Evolutionary conservation across 1,140 invertebrate genomes (phyloP).

Genomic region (Grapholita molesta): DNA sequence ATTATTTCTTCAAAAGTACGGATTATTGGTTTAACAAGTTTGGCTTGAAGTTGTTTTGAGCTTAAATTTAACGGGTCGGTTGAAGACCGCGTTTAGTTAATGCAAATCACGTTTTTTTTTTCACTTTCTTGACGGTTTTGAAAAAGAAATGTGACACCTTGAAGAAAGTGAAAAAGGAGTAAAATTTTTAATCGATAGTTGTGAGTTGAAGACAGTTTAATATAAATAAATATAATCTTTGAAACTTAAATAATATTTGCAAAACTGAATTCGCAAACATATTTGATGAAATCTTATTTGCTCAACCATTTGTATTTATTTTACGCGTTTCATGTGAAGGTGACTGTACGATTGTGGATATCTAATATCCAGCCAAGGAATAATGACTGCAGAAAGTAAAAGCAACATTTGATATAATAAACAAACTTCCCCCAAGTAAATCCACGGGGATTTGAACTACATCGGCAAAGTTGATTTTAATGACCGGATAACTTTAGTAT

Average conservation of each 20-base stretch:
- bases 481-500: slow-evolving; percentile 13
- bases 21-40: slow-evolving; percentile 23
- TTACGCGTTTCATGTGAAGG: background rate
- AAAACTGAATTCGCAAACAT: too few species aligned
- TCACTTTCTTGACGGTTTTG: too few species aligned
- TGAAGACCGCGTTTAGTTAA: too few species aligned
- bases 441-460: background rate
- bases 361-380: background rate
- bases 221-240: too few species aligned
- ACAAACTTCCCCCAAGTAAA: background rate
- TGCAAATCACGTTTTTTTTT: too few species aligned
- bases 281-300: too few species aligned
- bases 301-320: background rate
- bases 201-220: too few species aligned
- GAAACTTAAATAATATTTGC: too few species aligned
- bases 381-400: background rate
- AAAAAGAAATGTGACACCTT: too few species aligned
- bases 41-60: background rate
- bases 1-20: slow-evolving; percentile 15
- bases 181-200: too few species aligned
- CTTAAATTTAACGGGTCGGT: too few species aligned
- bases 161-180: too few species aligned
- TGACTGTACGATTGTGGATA: background rate
- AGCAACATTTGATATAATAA: background rate
- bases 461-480: slow-evolving; percentile 15